Evolutionary conservation across 1,140 invertebrate species (phyloP).

Genomic region (Drosophila nebulosa): DNA sequence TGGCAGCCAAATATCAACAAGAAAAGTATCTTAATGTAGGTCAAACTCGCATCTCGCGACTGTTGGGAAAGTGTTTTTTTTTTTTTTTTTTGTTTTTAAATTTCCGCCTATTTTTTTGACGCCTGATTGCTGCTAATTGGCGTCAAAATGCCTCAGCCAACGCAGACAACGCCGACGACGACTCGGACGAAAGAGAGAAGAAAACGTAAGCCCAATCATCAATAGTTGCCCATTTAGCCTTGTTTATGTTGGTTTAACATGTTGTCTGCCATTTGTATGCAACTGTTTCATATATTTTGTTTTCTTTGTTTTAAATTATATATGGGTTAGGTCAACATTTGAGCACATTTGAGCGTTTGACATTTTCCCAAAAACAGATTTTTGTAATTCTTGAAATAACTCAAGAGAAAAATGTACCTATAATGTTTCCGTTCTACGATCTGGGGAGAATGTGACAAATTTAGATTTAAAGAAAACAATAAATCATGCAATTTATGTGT

Average conservation of each 20-base stretch:
- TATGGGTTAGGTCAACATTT: slow-evolving; percentile 71
- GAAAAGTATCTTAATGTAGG: slow-evolving; percentile 48
- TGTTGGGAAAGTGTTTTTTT: slow-evolving; percentile 67
- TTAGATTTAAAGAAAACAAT: slow-evolving; percentile 20
- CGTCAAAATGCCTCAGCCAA: slow-evolving; percentile 61
- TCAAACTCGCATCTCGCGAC: slow-evolving; percentile 37
- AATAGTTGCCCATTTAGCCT: slow-evolving; percentile 33
- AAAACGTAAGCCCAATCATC: slow-evolving; percentile 20
- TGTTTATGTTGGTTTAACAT: slow-evolving; percentile 47
- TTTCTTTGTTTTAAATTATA: slow-evolving; percentile 36
- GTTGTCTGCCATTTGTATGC: slow-evolving; percentile 60
- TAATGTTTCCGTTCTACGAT: slow-evolving; percentile 47
- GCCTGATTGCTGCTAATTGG: slow-evolving; percentile 77
- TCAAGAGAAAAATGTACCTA: slow-evolving; percentile 11
- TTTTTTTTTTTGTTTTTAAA: no score
- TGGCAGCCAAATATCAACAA: slow-evolving; percentile 17
- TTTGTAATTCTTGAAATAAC: slow-evolving; percentile 37
- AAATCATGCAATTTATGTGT: slow-evolving; percentile 51
- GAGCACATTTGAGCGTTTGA: slow-evolving; percentile 18
- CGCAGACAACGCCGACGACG: slow-evolving; percentile 22
- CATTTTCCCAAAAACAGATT: slow-evolving; percentile 3
- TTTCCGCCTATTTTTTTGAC: slow-evolving; percentile 51
- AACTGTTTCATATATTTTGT: slow-evolving; percentile 47
- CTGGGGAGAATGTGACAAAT: slow-evolving; percentile 16
- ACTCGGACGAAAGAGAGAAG: no score